phyloP scores from a whole-genome alignment of 2,888 invertebrate species.

The Nephrotoma flavescens region DNA sequence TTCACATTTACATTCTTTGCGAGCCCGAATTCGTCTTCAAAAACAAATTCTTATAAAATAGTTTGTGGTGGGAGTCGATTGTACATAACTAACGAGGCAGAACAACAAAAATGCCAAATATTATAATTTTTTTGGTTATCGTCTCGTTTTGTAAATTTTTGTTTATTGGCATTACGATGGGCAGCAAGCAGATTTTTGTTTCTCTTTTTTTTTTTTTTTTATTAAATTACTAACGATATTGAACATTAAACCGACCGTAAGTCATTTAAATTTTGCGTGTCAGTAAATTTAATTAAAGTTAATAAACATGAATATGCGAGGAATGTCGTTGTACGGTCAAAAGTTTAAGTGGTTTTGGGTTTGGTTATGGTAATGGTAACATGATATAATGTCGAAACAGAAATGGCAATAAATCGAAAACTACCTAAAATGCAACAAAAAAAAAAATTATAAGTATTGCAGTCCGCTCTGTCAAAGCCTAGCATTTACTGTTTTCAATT shows the following conservation, averaged over 20 bases:
- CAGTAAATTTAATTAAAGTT: background rate
- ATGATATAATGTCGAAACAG: no score
- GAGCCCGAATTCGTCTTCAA: background rate
- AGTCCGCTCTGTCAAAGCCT: no score
- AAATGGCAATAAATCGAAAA: no score
- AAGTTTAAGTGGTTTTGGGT: background rate
- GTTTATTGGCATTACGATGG: background rate
- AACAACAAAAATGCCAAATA: background rate
- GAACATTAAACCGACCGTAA: background rate
- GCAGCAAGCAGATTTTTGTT: background rate
- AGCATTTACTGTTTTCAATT: no score
- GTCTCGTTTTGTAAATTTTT: background rate
- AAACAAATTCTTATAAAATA: background rate
- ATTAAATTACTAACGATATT: background rate
- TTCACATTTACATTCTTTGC: no score
- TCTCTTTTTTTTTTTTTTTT: no score
- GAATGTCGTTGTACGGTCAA: background rate
- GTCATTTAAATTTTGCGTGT: background rate
- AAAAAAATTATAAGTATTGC: no score
- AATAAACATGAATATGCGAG: background rate
- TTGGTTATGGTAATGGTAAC: no score
- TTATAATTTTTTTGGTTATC: background rate
- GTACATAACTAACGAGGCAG: background rate
- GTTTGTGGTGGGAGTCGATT: background rate
- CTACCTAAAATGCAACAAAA: no score